Evolutionary conservation across 2,797 vertebrate genomes (phyloP).

Genomic region (Neosilurus mollespiculum): DNA sequence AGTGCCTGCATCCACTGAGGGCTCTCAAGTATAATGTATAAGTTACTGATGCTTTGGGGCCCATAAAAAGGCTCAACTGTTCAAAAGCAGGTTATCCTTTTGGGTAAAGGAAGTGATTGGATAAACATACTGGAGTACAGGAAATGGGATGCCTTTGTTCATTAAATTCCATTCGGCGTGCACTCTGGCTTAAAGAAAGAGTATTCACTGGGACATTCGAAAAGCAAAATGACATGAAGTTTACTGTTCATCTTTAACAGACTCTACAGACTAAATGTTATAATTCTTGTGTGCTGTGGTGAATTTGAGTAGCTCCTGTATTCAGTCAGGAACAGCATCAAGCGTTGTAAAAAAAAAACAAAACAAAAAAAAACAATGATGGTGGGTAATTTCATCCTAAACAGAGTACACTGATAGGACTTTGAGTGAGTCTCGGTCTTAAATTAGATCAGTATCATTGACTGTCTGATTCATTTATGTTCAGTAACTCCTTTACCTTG

Average conservation of each 20-base stretch:
- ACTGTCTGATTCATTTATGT: background rate
- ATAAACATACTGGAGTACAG: background rate
- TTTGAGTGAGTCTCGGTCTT: background rate
- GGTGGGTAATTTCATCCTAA: background rate
- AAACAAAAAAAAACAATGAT: background rate
- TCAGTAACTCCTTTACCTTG: background rate
- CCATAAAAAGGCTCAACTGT: background rate
- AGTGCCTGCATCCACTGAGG: background rate
- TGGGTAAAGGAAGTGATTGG: background rate
- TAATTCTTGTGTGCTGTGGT: background rate
- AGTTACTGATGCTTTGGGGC: background rate
- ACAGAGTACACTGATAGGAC: background rate
- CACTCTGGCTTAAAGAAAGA: background rate
- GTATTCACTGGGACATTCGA: background rate
- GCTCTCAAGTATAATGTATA: background rate
- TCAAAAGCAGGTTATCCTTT: background rate
- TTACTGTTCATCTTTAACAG: background rate
- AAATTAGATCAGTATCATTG: background rate
- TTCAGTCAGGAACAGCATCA: background rate
- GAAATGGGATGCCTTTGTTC: background rate
- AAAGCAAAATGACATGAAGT: background rate
- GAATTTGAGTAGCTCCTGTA: background rate
- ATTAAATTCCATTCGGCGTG: background rate
- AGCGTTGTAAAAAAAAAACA: background rate
- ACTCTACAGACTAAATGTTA: constrained; percentile 2